These are phyloP conservation scores for Mormyrus hasselquistii DNA, from an alignment of 2,797 vertebrate species.

Conservation along the genomic window DNA sequence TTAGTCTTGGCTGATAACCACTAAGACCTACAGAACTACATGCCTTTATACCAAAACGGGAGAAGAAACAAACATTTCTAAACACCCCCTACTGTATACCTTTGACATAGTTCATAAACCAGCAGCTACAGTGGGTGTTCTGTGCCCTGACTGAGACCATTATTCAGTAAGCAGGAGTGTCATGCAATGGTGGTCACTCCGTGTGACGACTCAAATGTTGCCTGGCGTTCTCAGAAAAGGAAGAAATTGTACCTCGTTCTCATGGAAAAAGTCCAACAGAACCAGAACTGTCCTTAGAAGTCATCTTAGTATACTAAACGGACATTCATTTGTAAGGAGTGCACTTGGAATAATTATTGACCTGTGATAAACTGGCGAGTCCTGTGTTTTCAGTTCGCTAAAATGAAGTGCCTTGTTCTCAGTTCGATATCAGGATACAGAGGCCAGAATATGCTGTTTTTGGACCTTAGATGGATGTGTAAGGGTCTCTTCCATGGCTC, in stretches of 20 bases:
- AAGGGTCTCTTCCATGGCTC: not conserved
- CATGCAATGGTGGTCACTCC: not conserved
- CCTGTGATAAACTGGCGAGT: not conserved
- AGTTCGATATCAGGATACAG: not conserved
- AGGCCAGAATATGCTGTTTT: not conserved
- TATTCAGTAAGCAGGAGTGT: not conserved
- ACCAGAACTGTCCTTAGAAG: not conserved
- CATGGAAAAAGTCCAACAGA: not conserved
- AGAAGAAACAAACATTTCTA: not conserved
- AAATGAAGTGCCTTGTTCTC: not conserved
- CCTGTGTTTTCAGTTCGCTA: not conserved
- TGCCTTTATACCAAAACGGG: not conserved
- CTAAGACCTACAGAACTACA: not conserved
- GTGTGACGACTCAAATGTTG: not conserved
- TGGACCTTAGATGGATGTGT: not conserved
- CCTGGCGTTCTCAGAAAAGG: not conserved
- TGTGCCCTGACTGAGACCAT: not conserved
- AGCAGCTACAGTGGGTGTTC: not conserved
- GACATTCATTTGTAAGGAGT: not conserved
- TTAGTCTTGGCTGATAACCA: slow-evolving; percentile 50
- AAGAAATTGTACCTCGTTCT: not conserved
- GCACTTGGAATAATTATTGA: not conserved
- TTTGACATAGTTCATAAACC: not conserved
- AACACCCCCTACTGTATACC: not conserved
- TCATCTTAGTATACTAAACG: not conserved